Evolutionary conservation across 1,140 invertebrate genomes (phyloP), one percentile per base, ranked within the genome.

Genomic region (Harpegnathos saltator): DNA sequence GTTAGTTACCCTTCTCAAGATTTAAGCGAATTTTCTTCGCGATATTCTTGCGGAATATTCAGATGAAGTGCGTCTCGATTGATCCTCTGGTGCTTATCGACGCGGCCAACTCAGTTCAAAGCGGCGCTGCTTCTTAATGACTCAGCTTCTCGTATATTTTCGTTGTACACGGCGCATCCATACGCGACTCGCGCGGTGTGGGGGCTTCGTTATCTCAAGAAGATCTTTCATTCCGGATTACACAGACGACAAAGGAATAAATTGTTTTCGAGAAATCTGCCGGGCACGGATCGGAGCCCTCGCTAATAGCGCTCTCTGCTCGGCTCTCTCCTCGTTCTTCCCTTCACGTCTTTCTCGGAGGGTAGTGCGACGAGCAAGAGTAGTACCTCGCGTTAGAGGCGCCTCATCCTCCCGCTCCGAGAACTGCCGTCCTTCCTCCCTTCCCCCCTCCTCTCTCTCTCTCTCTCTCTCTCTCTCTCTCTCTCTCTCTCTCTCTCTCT

Each of bases 241-340:
- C 71, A 81, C 71, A 69, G 74, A 69, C 82, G 86, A 88, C 86
- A 88, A 88, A 88, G 85, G 85, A 88, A 88, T 88, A 88, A 84
- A 88, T 86, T 86, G 82, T 80, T 78, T 75, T 75, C 84, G 75
- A 85, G 84, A 82, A 66, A 86, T 74, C 69, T 73, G 44, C 63
- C 75, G 68, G 22, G 65, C 68, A 72, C 80, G 59, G 71, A 69
- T 89, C 85, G 63, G 85, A 87, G 59, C 82, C 59, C 85, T 85
- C 75, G 87, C 85, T 89, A 89, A 89, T 87, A 83, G 88, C 74
- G 38, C 75, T 66, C 62, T 56, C 82, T 83, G 59, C 71, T 74
- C 65, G 63, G 65, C 59, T 84, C 68, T 56, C 33, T 65, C 48
- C 65, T 38, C 56, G 14, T 54, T 54, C 54, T 44, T 75, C 63